A percentile compares a stretch with the other conserved stretches of the same genome.
Evolutionary conservation across 1,140 invertebrate genomes (phyloP).

Genomic region (Drosophila parabipectinata): DNA sequence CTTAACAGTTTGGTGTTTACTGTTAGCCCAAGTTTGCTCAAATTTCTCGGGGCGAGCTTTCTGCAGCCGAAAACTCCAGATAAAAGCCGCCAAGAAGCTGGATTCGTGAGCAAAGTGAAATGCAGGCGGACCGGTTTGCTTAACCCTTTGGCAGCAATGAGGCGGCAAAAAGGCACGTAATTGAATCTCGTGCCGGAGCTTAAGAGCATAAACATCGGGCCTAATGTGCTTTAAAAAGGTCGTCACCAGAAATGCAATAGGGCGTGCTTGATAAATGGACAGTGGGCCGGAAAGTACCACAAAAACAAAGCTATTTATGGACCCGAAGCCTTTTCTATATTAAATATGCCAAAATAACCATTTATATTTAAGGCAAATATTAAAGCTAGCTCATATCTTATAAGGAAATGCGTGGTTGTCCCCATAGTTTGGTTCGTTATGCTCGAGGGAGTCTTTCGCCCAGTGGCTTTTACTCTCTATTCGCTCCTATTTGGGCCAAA

Average conservation of each 20-base stretch:
- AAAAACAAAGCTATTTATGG: not conserved
- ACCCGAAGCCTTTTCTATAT: not conserved
- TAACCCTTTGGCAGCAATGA: conserved; percentile 64
- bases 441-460: conserved; percentile 28
- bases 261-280: conserved; percentile 24
- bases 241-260: conserved; percentile 35
- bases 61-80: conserved; percentile 43
- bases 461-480: conserved; percentile 34
- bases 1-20: conserved; percentile 31
- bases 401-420: not conserved
- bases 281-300: conserved; percentile 3
- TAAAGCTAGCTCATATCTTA: not conserved
- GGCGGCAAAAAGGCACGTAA: conserved; percentile 50
- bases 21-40: conserved; percentile 40
- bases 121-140: conserved; percentile 64
- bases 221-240: conserved; percentile 55
- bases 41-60: conserved; percentile 57
- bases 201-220: conserved; percentile 42
- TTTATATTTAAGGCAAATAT: not conserved
- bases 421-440: conserved; percentile 15
- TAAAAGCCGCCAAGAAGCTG: conserved; percentile 26
- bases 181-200: conserved; percentile 54
- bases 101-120: conserved; percentile 54
- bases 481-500: conserved; percentile 28
- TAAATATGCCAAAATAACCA: no score